Conservation (phyloP, 2,113 vertebrate genomes). For the Acanthochromis polyacanthus region DNA sequence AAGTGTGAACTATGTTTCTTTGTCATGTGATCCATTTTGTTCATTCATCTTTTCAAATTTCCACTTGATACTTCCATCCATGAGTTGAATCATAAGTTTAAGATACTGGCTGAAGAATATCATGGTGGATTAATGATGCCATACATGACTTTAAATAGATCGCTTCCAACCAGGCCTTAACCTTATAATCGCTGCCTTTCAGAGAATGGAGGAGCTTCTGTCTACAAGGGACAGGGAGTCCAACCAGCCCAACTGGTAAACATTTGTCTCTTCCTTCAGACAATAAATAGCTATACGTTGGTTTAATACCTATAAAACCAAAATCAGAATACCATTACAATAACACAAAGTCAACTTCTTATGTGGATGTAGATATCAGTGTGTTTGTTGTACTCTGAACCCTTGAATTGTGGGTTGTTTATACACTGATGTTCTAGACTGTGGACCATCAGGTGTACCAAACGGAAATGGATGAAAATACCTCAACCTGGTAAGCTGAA, state of each 20-base stretch:
- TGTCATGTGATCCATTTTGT: not conserved
- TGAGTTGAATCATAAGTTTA: conserved; percentile 26
- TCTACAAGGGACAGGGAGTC: conserved; percentile 62
- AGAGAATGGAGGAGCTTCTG: conserved; percentile 47
- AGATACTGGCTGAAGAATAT: not conserved
- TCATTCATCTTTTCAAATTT: not conserved
- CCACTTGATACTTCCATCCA: conserved; percentile 12
- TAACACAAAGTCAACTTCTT: no score
- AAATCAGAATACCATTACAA: no score
- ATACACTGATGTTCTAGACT: conserved; percentile 68
- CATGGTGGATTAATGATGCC: not conserved
- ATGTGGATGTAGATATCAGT: not conserved
- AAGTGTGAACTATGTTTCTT: not conserved
- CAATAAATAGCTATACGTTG: not conserved
- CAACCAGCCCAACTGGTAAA: conserved; percentile 73
- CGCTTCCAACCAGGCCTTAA: not conserved
- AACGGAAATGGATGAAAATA: conserved; percentile 82
- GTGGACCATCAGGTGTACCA: conserved; percentile 73
- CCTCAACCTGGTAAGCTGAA: conserved; percentile 73
- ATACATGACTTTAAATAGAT: not conserved
- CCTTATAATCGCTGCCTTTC: conserved; percentile 20
- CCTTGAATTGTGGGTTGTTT: not conserved
- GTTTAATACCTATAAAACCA: no score
- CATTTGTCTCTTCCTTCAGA: not conserved
- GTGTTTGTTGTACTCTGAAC: not conserved